Evolutionary conservation across 2,888 invertebrate species (phyloP), one percentile per base, ranked within the genome.

Genomic region (Hypsopygia costalis): DNA sequence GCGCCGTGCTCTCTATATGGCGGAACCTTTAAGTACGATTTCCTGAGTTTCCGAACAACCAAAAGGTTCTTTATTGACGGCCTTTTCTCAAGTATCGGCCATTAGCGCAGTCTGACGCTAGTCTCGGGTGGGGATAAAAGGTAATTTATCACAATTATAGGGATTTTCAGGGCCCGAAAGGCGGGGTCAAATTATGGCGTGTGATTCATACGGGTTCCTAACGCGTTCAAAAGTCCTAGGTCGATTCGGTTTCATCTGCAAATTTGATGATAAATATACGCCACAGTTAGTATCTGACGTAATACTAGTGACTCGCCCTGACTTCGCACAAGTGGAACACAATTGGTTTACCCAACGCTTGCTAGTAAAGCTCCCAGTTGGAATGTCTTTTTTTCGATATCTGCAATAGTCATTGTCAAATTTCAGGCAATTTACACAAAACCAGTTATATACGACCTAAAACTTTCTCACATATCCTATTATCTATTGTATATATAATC

Each of bases 101-200:
- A 80, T 85, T 85, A 82, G 69, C 69, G 53, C 83, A 74, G 81
- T 59, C 79, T 80, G 83, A 60, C 66, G 71, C 69, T 64, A 62
- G 69, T 70, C 72, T 65, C 67, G 65, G 63, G 62, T 11, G 50
- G 52, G 70, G 69, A 71, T 76, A 76, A 67, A 67, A 57, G 72
- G 74, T 76, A 69, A 82, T 85, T 81, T 81, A 81, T 85, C 80
- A 85, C 81, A 81, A 83, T 83, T 82, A 81, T 70, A 66, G 69
- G 71, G 69, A 68, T 72, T 68, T 25, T 59, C 48, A 57, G 51
- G 48, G 50, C 52, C 22, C 41, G 28, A 53, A 47, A 53, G 49
- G 51, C 49, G 46, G 41, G 47, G 47, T 46, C 52, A 42, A 55
- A 50, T 53, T 58, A 59, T 54, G 51, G 43, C 41, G 40, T 41